These are phyloP conservation scores for Desoria tigrina DNA, from an alignment of 2,888 invertebrate genomes.

Conservation along the genomic window DNA sequence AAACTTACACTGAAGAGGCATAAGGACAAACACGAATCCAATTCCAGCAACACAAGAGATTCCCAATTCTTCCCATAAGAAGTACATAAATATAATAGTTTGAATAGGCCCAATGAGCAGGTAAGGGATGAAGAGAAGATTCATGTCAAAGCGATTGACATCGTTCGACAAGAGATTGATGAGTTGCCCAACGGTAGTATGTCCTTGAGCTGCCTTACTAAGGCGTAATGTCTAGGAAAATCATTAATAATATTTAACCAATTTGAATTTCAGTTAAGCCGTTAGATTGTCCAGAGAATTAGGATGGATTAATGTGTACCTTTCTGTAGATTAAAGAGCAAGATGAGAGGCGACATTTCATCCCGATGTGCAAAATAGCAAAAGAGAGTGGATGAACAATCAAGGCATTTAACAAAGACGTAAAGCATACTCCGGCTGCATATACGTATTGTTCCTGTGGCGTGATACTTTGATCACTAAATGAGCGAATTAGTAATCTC, in stretches of 20 bases:
- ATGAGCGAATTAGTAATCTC: conserved; percentile 67
- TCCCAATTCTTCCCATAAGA: conserved; percentile 76
- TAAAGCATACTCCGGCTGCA: conserved; percentile 45
- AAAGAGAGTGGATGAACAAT: conserved; percentile 86
- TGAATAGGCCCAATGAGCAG: conserved; percentile 87
- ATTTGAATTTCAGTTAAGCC: not conserved
- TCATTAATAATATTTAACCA: conserved; percentile 5
- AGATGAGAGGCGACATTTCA: conserved; percentile 78
- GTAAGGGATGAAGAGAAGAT: conserved; percentile 84
- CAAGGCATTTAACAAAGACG: conserved; percentile 69
- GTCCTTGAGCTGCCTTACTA: conserved; percentile 77
- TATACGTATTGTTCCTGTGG: conserved; percentile 57
- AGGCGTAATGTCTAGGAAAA: conserved; percentile 68
- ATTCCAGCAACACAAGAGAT: conserved; percentile 74
- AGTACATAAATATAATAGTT: conserved; percentile 74
- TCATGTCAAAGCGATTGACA: conserved; percentile 87
- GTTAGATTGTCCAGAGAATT: not conserved
- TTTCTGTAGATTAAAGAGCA: conserved; percentile 83
- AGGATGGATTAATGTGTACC: conserved; percentile 57
- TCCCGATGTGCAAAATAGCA: conserved; percentile 76
- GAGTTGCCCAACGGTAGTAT: conserved; percentile 87
- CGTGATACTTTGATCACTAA: conserved; percentile 55
- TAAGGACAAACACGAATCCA: conserved; percentile 73
- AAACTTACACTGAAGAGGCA: conserved; percentile 76
- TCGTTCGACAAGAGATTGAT: conserved; percentile 94